Percentiles rank a stretch among this genome's conserved stretches.
Conservation (phyloP, 2,797 vertebrate species). For the Malacoctenus gilli region DNA sequence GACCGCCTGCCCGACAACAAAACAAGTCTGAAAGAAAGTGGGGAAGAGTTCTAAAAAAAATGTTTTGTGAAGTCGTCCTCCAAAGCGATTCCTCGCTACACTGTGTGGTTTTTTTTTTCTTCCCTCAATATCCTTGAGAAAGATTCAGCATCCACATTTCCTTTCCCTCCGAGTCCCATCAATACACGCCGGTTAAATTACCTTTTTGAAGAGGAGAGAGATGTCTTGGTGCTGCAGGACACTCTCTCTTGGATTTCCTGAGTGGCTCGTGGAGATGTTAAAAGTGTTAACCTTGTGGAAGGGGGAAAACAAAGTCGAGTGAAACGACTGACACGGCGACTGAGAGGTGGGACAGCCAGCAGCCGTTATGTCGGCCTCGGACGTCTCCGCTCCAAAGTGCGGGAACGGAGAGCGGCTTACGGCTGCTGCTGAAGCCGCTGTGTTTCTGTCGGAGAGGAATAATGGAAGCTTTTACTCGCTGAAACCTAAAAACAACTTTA, state of each 20-base stretch:
- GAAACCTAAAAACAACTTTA: too few relatives aligned
- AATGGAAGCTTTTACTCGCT: neutral
- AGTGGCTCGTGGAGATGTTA: slow-evolving; percentile 36
- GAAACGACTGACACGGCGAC: slow-evolving; percentile 35
- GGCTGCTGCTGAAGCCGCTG: neutral
- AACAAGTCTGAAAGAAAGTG: slow-evolving; percentile 52
- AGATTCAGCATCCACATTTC: slow-evolving; percentile 33
- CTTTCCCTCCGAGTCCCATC: slow-evolving; percentile 27
- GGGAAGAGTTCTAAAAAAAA: slow-evolving; percentile 56
- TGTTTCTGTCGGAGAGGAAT: neutral
- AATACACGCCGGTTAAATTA: slow-evolving; percentile 48
- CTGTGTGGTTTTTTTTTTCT: slow-evolving; percentile 46
- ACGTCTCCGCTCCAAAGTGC: slow-evolving; percentile 8
- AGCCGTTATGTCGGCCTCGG: slow-evolving; percentile 14
- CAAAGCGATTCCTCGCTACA: slow-evolving; percentile 66
- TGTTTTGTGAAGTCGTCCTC: slow-evolving; percentile 54
- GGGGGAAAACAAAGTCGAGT: slow-evolving; percentile 50
- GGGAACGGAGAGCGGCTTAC: slow-evolving; percentile 21
- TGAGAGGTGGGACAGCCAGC: slow-evolving; percentile 14
- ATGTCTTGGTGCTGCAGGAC: slow-evolving; percentile 19
- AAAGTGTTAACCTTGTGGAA: slow-evolving; percentile 38
- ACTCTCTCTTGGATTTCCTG: slow-evolving; percentile 21
- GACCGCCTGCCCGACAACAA: slow-evolving; percentile 60
- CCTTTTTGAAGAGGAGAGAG: slow-evolving; percentile 28
- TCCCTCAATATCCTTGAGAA: slow-evolving; percentile 40